phyloP scores from a whole-genome alignment of 2,797 vertebrate genomes.

The Amphiprion clarkii region DNA sequence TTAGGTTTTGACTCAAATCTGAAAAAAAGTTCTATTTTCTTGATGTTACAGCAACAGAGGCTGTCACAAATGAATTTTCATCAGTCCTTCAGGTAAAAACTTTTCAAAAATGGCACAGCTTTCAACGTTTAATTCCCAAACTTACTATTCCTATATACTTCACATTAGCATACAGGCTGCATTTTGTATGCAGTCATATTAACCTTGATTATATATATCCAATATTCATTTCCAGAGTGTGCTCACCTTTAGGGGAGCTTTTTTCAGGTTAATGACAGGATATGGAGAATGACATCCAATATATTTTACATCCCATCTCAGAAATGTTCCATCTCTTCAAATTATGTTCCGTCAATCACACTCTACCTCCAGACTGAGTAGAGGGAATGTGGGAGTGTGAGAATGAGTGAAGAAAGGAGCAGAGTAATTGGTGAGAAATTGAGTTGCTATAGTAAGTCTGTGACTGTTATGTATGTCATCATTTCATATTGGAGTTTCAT shows the following conservation, averaged over 20 bases:
- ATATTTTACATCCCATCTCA: conserved; percentile 11
- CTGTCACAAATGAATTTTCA: not conserved
- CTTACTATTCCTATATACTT: not conserved
- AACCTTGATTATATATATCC: conserved; percentile 5
- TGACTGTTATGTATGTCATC: conserved; percentile 24
- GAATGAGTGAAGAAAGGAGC: conserved; percentile 1
- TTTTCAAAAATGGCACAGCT: not conserved
- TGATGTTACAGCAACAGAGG: no score
- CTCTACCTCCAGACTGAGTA: conserved; percentile 4
- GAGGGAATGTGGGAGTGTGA: conserved; percentile 11
- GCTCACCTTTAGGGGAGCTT: not conserved
- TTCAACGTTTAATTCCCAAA: not conserved
- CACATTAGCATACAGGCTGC: not conserved
- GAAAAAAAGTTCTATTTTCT: no score
- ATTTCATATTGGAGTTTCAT: not conserved
- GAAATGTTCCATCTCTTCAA: conserved; percentile 26
- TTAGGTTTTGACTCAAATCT: no score
- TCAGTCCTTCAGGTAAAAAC: not conserved
- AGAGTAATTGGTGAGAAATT: conserved; percentile 38
- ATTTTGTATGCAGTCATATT: not conserved
- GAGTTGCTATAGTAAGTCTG: conserved; percentile 9
- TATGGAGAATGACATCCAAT: conserved; percentile 1
- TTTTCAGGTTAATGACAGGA: conserved; percentile 2
- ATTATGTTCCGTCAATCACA: conserved; percentile 34
- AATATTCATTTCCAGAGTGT: not conserved